Evolutionary conservation across 2,113 vertebrate genomes (phyloP).

Genomic region (Sterna hirundo): DNA sequence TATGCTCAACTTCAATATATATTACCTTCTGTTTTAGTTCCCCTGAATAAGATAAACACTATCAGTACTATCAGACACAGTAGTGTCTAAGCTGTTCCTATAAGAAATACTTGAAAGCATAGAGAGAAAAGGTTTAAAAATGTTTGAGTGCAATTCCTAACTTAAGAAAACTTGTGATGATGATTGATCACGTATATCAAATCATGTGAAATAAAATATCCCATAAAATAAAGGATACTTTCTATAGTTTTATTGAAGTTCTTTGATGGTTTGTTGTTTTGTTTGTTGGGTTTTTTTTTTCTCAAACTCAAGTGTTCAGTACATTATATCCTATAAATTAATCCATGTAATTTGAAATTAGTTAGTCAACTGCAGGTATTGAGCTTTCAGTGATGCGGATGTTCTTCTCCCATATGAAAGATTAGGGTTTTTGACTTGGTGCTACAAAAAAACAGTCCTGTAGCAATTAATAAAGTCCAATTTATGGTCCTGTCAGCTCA

Average conservation of each 20-base stretch:
- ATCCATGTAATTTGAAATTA: background rate
- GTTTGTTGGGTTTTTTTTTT: background rate
- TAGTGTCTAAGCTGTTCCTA: background rate
- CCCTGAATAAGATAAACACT: background rate
- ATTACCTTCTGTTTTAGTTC: background rate
- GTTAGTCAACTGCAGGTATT: background rate
- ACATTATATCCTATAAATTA: background rate
- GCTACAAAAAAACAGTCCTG: background rate
- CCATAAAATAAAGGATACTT: background rate
- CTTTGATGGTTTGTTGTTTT: background rate
- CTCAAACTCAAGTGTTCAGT: background rate
- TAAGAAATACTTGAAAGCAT: background rate
- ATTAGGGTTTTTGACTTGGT: background rate
- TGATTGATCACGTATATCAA: accelerated
- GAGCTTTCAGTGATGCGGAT: background rate
- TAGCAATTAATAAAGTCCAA: slow-evolving; percentile 35
- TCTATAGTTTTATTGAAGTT: background rate
- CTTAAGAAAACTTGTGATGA: background rate
- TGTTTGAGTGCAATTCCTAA: background rate
- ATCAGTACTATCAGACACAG: too few species aligned
- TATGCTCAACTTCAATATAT: background rate
- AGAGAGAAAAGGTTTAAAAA: background rate
- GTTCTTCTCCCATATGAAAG: background rate
- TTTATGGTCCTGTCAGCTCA: slow-evolving; percentile 12
- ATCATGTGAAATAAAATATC: background rate